Percentiles rank a stretch among this genome's conserved stretches.
Evolutionary conservation across 2,797 vertebrate genomes (phyloP).

Genomic region (Pangasius sanitwongsei): DNA sequence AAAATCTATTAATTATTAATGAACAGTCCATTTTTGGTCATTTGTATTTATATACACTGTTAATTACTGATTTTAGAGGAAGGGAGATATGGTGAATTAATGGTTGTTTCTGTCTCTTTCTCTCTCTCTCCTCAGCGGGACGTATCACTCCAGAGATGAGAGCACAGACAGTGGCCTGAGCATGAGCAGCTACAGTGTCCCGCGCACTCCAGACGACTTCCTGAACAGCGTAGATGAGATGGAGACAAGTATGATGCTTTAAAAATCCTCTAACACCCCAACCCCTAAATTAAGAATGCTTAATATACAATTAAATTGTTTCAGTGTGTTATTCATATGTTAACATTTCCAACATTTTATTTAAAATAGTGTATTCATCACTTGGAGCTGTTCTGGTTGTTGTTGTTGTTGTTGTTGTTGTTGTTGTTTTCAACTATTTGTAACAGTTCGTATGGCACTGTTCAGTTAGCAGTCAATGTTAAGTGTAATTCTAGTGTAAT

Average conservation of each 20-base stretch:
- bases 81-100: background rate
- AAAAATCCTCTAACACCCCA: background rate
- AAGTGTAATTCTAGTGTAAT: background rate
- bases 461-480: background rate
- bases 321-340: background rate
- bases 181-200: conserved; percentile 99
- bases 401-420: background rate
- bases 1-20: background rate
- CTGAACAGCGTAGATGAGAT: conserved; percentile 99
- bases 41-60: background rate
- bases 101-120: background rate
- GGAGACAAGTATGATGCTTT: conserved; percentile 86
- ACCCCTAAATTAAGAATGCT: background rate
- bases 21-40: background rate
- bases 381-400: too few relatives aligned
- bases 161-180: conserved; percentile 97
- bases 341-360: background rate
- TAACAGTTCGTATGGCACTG: background rate
- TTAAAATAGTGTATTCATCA: background rate
- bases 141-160: conserved; percentile 98
- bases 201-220: conserved; percentile 97
- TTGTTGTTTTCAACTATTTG: background rate
- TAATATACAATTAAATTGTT: background rate
- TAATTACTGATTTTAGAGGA: background rate
- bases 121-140: conserved; percentile 79